Evolutionary conservation across 2,888 invertebrate species (phyloP), one percentile per base, ranked within the genome.

Genomic region (Andrena trimmerana): DNA sequence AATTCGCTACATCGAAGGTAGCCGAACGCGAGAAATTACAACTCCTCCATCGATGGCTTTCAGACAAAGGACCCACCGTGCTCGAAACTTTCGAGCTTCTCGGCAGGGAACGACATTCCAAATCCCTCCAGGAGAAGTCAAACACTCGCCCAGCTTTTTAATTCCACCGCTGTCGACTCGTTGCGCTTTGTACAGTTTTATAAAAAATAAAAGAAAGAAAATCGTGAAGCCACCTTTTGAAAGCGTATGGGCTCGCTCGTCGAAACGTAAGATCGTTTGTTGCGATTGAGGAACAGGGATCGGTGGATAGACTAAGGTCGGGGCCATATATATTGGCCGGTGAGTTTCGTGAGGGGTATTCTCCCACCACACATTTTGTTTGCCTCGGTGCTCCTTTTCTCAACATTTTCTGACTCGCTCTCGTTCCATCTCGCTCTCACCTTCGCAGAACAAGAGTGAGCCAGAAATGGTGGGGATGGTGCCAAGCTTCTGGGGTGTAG

Each of bases 1-100:
- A 62, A 78, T 60, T 68, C 13, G 57, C 33, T 69, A 68, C 33
- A 13, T 16, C 16, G 62, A 48, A 57, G 8, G 20, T 10, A 16
- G 10, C 20, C 7, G 78, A 62, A 67, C 63, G 42, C 42, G 20
- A 16, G 57, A 65, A 63, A 69, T 69, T 57, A 50, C 63, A 6
- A 13, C 24, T 20, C 57, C 57, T 24, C 10, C 8, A 10, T 20
- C 24, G 20, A 57, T 57, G 57, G 27, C 10, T 27, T 57, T 27
- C 57, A 13, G 24, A 1, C 24, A 10, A 27, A 27, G 57, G 10
- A 1, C 57, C 24, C 20, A 27, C 20, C 27, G 27, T 24, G 8
- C 24, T 27, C 24, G 57, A 24, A 57, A 27, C 24, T 57, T 57
- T 27, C 10, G 10, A 57, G 24, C 24, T 24, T 8, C 57, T 24